Evolutionary conservation across 2,113 vertebrate species (phyloP), one percentile per base, ranked within the genome.

Genomic region (Heterotilapia buettikoferi): DNA sequence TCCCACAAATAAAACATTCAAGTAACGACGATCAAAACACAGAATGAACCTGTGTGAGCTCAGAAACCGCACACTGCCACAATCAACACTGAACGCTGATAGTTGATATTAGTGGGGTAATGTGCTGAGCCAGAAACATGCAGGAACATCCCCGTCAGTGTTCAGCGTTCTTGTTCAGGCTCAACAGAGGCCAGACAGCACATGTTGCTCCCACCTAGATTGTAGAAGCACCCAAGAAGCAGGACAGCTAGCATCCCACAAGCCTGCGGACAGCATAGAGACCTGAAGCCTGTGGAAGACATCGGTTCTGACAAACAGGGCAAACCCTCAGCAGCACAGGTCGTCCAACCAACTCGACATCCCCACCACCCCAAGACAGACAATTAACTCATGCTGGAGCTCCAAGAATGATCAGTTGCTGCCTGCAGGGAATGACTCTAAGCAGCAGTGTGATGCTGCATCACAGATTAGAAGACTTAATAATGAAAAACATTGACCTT

Each of bases 1-100:
- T 36, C 31, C 59, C 59, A 63, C 59, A 63, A 18, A 63, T 63
- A 63, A 63, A 63, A 63, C 59, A 63, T 36, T 63, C 59, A 63
- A 36, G 59, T 36, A n/a, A 63, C 59, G 19, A 63, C 6, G 16
- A 36, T 63, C 59, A 19, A 36, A 63, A 63, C 59, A 63, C 59
- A 36, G 31, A 63, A 36, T 36, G 18, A 63, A 11, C 59, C 31
- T 6, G 31, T 31, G 13, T 63, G 29, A 19, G 59, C 18, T 36
- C 59, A 66, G 61, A 1, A 2, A 66, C 31, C 9, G 9, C 31
- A 66, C 18, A 36, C 18, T 12, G 31, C 59, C 9, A 36, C 59
- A 36, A 36, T 33, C 56, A 59, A 16, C 56, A 31, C 56, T 59
- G 26, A 59, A 29, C 7, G 14, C 18, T 59, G 26, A 59, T 9